Base-by-base conservation (phyloP, 2,797 vertebrate genomes). In the Echeneis naucrates region DNA sequence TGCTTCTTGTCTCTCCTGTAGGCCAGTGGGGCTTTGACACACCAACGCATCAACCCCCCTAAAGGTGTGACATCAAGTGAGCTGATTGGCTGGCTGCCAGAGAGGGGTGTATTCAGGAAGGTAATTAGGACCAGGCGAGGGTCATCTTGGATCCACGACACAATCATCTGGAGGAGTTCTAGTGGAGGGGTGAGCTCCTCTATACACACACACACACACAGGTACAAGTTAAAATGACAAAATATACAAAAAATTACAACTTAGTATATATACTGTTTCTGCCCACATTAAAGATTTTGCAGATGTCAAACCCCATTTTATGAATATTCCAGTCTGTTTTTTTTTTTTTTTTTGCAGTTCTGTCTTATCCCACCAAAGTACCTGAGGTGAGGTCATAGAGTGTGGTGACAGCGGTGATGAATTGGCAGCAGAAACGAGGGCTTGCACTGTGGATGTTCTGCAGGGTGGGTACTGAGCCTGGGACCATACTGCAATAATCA, bases 361-460 rank as follows among this genome's bases (percentile, higher is more conserved):
- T n/a, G 52, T 38, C 6, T 47, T 24, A 11, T 27, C 4, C 19
- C 26, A 51, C 5, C 3, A 35, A 21, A n/a, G 30, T 75, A 91
- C 90, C 89, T 82, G 90, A 88, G 32, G 96, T 96, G 84, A 99
- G 92, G 90, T 99, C 96, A 0, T 98, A 99, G 0, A 99, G 94
- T 0, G 96, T 96, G 0, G 97, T 96, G 71, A 99, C 95, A 0
- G 98, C 95, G 0, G 96, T 98, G 75, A 99, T 95, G 82, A 99
- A 96, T 93, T 99, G 98, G 91, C 98, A 99, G 93, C 98, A 99
- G 94, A 99, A 99, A 40, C 97, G 96, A 19, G 98, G 97, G 66
- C 97, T 98, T 85, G 96, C 94, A 0, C 93, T 95, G 93, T 97
- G 94, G 72, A 97, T 96, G 85, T 98, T 97, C 81, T 94, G 96